These are phyloP conservation scores for Stichopus horrens DNA, from an alignment of 53 echinoderm and acorn worm species.

Conservation along the genomic window DNA sequence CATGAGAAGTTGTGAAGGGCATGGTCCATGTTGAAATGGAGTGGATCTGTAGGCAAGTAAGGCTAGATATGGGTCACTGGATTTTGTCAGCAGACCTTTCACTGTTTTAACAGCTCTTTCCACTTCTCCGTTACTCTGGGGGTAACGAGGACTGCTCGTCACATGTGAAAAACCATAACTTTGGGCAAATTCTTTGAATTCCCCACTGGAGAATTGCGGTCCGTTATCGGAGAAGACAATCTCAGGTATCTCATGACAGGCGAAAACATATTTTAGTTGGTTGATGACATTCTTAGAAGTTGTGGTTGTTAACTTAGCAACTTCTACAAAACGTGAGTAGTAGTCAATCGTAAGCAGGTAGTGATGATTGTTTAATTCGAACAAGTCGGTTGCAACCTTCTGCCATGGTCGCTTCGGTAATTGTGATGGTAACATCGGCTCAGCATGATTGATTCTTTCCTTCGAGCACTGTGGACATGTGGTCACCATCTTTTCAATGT, in stretches of 20 bases:
- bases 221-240: conserved; percentile 30
- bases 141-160: conserved; percentile 51
- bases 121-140: conserved; percentile 65
- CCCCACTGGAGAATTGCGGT: not conserved
- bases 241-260: conserved; percentile 54
- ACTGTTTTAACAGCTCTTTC: conserved; percentile 60
- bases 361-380: not conserved
- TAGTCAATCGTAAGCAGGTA: not conserved
- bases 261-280: conserved; percentile 54
- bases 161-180: conserved; percentile 45
- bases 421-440: not conserved
- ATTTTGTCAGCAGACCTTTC: conserved; percentile 39
- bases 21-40: conserved; percentile 9
- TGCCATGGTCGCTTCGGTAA: conserved; percentile 25
- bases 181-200: conserved; percentile 35
- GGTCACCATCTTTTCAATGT: conserved; percentile 42
- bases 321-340: not conserved
- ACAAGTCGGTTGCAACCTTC: not conserved
- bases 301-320: conserved; percentile 1
- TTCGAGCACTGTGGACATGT: conserved; percentile 35
- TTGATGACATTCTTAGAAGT: conserved; percentile 28
- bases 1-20: conserved; percentile 47
- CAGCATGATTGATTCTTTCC: conserved; percentile 3
- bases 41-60: conserved; percentile 31
- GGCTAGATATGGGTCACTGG: conserved; percentile 37